Evolutionary conservation across 2,113 vertebrate species (phyloP).

Genomic region (Erythrolamprus reginae): DNA sequence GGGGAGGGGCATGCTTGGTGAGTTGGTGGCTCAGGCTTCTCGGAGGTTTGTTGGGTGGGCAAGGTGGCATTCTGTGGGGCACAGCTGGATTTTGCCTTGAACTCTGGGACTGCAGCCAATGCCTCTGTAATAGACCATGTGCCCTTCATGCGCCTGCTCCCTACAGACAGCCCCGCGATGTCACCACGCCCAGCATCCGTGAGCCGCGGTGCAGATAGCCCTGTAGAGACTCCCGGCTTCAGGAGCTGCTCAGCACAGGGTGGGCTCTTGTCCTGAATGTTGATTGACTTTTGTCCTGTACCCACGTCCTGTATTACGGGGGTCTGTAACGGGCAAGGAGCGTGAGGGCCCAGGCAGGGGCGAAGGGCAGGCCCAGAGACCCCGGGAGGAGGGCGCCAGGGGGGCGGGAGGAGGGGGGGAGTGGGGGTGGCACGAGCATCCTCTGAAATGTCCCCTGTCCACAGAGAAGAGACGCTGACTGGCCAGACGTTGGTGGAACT

Average conservation of each 20-base stretch:
- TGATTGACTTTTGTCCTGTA: constrained; percentile 30
- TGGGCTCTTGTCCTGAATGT: constrained; percentile 32
- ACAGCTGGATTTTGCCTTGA: constrained; percentile 9
- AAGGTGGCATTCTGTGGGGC: not conserved
- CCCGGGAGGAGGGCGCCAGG: not conserved
- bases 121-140: constrained; percentile 22
- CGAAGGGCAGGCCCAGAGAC: not conserved
- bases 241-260: constrained; percentile 55
- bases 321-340: not conserved
- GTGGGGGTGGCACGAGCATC: not conserved
- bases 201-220: constrained; percentile 61
- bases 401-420: not conserved
- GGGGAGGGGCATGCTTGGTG: not conserved
- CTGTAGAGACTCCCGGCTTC: constrained; percentile 51
- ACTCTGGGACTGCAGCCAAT: constrained; percentile 25
- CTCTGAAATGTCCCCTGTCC: not conserved
- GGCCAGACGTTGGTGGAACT: not conserved
- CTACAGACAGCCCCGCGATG: constrained; percentile 29
- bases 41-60: not conserved
- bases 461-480: not conserved
- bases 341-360: not conserved
- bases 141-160: constrained; percentile 30
- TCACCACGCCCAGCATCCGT: constrained; percentile 29
- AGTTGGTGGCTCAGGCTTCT: not conserved
- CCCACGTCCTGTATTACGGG: constrained; percentile 9